Evolutionary conservation across 2,797 vertebrate genomes (phyloP).

Genomic region (Poecilia picta): DNA sequence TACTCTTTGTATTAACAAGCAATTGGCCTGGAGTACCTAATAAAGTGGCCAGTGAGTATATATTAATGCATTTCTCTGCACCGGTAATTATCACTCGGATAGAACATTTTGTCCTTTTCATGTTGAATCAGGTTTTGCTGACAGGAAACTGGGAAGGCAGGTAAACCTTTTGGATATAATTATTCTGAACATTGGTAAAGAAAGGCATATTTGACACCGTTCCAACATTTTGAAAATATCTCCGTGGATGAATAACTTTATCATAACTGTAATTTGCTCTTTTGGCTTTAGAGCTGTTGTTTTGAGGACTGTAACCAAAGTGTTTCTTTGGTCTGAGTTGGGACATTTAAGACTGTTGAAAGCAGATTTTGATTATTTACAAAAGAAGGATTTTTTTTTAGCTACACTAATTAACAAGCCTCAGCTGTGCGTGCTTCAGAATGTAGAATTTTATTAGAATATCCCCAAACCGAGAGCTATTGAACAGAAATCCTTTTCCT

Average conservation of each 20-base stretch:
- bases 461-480: slow-evolving; percentile 2
- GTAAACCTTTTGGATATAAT: background rate
- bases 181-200: background rate
- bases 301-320: slow-evolving; percentile 6
- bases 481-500: slow-evolving; percentile 3
- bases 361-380: slow-evolving; percentile 5
- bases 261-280: background rate
- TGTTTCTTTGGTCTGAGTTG: background rate
- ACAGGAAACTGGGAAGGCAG: background rate
- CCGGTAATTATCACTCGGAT: background rate
- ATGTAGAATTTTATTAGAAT: background rate
- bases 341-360: background rate
- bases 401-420: background rate
- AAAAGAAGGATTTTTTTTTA: background rate
- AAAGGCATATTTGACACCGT: background rate
- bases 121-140: background rate
- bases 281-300: background rate
- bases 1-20: background rate
- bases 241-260: background rate
- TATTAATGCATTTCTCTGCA: background rate
- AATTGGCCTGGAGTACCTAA: background rate
- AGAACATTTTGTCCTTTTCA: background rate
- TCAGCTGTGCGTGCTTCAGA: slow-evolving; percentile 14
- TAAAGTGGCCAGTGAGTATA: background rate
- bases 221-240: background rate